Evolutionary conservation across 2,113 vertebrate species (phyloP).

Genomic region (Mustelus asterias): DNA sequence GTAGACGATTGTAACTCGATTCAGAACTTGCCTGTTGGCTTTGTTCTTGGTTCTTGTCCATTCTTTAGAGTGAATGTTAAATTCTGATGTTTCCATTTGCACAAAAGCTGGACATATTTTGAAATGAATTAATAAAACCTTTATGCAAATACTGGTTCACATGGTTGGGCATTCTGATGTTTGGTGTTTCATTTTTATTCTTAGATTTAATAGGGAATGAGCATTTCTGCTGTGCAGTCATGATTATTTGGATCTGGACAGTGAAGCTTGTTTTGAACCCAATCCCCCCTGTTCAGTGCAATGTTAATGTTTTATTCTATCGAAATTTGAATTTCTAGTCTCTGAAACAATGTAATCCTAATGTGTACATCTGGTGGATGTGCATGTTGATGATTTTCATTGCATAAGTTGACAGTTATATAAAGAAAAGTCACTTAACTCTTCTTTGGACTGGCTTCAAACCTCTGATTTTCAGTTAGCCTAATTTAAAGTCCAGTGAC

Average conservation of each 20-base stretch:
- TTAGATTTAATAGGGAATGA: not conserved
- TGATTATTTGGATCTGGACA: not conserved
- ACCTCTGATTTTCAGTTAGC: not conserved
- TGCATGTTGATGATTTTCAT: not conserved
- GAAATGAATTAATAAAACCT: not conserved
- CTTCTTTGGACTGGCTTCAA: not conserved
- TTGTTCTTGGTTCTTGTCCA: not conserved
- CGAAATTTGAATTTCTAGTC: not conserved
- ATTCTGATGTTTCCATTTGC: not conserved
- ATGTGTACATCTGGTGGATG: not conserved
- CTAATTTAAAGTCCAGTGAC: not conserved
- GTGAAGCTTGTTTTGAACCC: not conserved
- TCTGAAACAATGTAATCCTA: not conserved
- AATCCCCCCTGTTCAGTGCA: not conserved
- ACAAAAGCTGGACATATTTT: not conserved
- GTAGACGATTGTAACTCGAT: not conserved
- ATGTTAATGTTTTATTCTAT: not conserved
- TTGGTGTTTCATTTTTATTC: not conserved
- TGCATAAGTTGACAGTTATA: not conserved
- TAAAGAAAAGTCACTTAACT: not conserved
- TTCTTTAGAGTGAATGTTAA: not conserved
- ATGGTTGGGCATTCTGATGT: not conserved
- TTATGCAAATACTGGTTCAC: not conserved
- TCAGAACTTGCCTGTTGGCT: not conserved
- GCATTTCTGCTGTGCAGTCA: not conserved